Base-by-base conservation (phyloP, 2,797 vertebrate species). In the Falco novaeseelandiae region DNA sequence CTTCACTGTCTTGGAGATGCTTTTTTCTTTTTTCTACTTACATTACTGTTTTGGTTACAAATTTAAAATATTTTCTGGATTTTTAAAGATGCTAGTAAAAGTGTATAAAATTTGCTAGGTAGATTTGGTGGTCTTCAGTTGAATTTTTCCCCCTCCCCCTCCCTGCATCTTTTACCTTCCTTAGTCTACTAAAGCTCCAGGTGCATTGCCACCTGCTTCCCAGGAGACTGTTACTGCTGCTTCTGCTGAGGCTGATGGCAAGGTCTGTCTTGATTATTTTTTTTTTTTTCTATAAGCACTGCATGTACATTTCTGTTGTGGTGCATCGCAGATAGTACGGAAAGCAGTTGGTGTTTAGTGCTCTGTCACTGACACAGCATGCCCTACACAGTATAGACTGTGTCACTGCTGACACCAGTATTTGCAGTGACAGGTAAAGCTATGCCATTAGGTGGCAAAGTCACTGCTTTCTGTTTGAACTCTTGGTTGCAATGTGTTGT, bases 141-240 rank as follows among this genome's bases (percentile, higher is more conserved):
- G 96, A 98, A 97, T 66, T 96, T 96, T 19, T 0, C 1, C 14
- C 29, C 8, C 36, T 42, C 29, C 7, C 36, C 42, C 40, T 81
- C 69, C 82, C 87, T 98, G 95, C 97, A 97, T 97, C 98, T 97
- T 98, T 97, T 97, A 95, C 98, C 98, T 95, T 97, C 94, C 98
- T 93, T 98, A 99, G 99, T 99, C 99, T 91, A 93, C 99, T 98
- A 99, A 99, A 98, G 98, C 98, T 98, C 98, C 99, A 67, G 98
- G 99, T 98, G 98, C 98, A 97, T 98, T 99, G 97, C 94, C 98
- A 98, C 96, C 99, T 94, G 98, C 98, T 92, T 98, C 98, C 98
- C 98, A 98, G 95, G 99, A 99, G 97, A 97, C 98, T 97, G 94
- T 98, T 97, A 89, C 98, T 96, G 97, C 98, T 98, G 97, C 97